phyloP scores from a whole-genome alignment of 1,140 invertebrate species.

The Liolophura sinensis region DNA sequence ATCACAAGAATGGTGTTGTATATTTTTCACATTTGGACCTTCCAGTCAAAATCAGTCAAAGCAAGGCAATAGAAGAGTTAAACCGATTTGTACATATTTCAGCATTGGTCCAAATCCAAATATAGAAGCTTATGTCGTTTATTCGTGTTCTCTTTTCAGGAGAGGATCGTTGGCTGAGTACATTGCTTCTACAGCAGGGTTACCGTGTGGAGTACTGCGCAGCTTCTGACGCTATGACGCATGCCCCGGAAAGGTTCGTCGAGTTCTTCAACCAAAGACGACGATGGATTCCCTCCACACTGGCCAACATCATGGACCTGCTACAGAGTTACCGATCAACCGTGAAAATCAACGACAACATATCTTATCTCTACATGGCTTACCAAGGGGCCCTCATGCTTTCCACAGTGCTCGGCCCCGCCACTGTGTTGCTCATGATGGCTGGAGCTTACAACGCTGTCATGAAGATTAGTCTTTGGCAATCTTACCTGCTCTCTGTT shows the following conservation, averaged over 20 bases:
- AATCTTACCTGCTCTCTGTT: conserved; percentile 60
- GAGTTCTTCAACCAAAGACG: conserved; percentile 62
- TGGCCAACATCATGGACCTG: conserved; percentile 70
- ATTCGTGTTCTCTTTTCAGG: conserved; percentile 46
- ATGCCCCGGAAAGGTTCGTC: conserved; percentile 64
- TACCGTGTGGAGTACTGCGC: conserved; percentile 70
- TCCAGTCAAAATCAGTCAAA: too few relatives aligned
- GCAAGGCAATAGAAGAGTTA: too few relatives aligned
- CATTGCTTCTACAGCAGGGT: conserved; percentile 66
- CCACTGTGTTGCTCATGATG: conserved; percentile 69
- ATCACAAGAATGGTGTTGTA: too few relatives aligned
- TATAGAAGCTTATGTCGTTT: background rate
- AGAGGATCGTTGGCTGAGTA: conserved; percentile 70
- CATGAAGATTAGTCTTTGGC: conserved; percentile 29
- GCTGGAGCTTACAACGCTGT: conserved; percentile 67
- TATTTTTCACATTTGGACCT: too few relatives aligned
- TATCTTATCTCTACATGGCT: conserved; percentile 65
- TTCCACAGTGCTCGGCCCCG: conserved; percentile 65
- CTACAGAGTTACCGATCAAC: conserved; percentile 63
- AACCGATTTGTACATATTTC: too few relatives aligned
- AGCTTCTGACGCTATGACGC: conserved; percentile 68
- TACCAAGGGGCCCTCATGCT: conserved; percentile 60
- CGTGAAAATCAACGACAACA: conserved; percentile 65
- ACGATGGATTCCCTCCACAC: conserved; percentile 68
- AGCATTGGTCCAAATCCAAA: too few relatives aligned